Percentiles rank a stretch among this genome's conserved stretches.
These are phyloP conservation scores for Danio albolineatus DNA, from an alignment of 2,797 vertebrate species.

Conservation along the genomic window DNA sequence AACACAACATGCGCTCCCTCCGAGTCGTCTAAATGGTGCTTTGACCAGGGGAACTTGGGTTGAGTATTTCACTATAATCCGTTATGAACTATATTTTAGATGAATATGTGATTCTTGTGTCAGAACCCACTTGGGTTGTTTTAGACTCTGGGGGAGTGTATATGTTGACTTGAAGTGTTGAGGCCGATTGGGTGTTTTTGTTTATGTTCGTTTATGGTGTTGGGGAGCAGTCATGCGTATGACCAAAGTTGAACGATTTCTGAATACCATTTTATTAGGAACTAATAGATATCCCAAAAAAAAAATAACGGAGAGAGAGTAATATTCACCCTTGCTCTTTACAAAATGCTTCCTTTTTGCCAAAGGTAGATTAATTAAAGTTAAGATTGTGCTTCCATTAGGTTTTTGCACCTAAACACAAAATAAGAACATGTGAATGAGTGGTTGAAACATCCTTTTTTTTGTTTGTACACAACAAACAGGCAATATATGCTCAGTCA, in stretches of 20 bases:
- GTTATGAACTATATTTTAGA: slow-evolving; percentile 12
- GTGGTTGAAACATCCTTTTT: slow-evolving; percentile 56
- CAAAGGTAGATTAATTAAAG: slow-evolving; percentile 59
- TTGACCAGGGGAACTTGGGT: slow-evolving; percentile 36
- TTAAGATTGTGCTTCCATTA: slow-evolving; percentile 61
- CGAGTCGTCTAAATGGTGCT: slow-evolving; percentile 49
- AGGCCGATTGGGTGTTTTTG: background rate
- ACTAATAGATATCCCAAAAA: slow-evolving; percentile 13
- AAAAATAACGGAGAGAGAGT: no score
- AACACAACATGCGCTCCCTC: slow-evolving; percentile 3
- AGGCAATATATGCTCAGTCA: slow-evolving; percentile 70
- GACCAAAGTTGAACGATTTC: slow-evolving; percentile 26
- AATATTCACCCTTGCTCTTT: slow-evolving; percentile 1
- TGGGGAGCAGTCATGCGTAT: slow-evolving; percentile 39
- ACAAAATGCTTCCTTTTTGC: slow-evolving; percentile 63
- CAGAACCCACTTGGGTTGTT: background rate
- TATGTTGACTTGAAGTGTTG: background rate
- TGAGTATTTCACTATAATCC: slow-evolving; percentile 38
- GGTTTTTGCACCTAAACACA: slow-evolving; percentile 40
- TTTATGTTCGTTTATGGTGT: background rate
- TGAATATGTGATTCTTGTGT: background rate
- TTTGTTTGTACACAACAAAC: slow-evolving; percentile 39
- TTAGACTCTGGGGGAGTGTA: background rate
- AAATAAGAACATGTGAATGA: slow-evolving; percentile 51
- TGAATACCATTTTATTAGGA: slow-evolving; percentile 21